Percentiles rank a stretch among this genome's conserved stretches.
These are phyloP conservation scores for Nothoprocta perdicaria DNA, from an alignment of 2,113 vertebrate species.

Conservation along the genomic window DNA sequence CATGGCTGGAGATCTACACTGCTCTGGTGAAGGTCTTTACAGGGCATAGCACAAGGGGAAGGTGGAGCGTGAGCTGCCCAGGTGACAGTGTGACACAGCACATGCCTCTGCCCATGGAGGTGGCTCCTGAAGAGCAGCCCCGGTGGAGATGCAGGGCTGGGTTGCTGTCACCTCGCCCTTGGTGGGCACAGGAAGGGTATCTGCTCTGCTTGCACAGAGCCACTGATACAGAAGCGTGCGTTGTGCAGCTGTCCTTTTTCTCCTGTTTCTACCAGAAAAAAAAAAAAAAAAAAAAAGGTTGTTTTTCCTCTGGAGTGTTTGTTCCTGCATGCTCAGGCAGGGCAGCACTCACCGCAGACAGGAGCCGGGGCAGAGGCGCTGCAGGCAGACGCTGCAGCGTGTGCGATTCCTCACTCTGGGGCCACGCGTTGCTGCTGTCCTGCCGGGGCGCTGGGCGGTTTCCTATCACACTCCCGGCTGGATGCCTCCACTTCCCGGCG, in stretches of 20 bases:
- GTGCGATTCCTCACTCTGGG: not conserved
- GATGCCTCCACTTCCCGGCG: fast-evolving
- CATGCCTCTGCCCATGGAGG: fast-evolving
- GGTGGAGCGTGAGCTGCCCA: not conserved
- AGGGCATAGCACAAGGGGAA: fast-evolving
- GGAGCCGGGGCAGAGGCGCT: not conserved
- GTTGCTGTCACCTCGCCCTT: not conserved
- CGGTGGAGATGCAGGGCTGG: not conserved
- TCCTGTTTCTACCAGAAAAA: not conserved
- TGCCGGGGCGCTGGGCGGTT: not conserved
- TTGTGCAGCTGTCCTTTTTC: not conserved
- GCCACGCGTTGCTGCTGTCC: fast-evolving
- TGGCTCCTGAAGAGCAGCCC: not conserved
- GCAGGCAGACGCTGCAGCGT: not conserved
- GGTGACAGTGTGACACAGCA: fast-evolving
- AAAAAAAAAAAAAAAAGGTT: not conserved
- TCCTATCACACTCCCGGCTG: not conserved
- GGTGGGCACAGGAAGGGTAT: not conserved
- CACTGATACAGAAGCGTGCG: not conserved
- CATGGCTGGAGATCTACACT: not conserved
- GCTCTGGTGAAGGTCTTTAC: fast-evolving
- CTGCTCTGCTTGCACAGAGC: not conserved
- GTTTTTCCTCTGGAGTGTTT: not conserved
- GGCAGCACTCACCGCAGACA: not conserved
- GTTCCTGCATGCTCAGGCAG: not conserved